phyloP scores from a whole-genome alignment of 2,797 vertebrate species.

The Xenopus petersii region DNA sequence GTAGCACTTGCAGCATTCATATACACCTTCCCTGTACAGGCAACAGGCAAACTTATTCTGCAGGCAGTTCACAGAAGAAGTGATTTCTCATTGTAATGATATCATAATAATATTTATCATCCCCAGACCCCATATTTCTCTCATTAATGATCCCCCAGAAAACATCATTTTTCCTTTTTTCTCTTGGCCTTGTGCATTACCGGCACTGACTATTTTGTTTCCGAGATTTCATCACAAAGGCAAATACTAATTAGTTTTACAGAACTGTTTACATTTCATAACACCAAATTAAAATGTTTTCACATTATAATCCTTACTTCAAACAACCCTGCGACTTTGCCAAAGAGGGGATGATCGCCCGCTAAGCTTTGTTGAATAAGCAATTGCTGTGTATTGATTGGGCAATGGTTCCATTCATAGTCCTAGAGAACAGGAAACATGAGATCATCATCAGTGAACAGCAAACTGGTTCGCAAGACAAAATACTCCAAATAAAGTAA shows the following conservation, averaged over 20 bases:
- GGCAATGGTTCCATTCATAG: conserved; percentile 24
- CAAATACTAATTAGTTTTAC: conserved; percentile 21
- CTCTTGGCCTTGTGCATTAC: neutral
- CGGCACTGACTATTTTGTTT: conserved; percentile 14
- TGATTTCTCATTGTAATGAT: too few relatives aligned
- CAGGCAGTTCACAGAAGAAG: too few relatives aligned
- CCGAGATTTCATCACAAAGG: conserved; percentile 16
- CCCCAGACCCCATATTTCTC: too few relatives aligned
- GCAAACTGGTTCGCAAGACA: too few relatives aligned
- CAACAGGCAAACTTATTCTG: too few relatives aligned
- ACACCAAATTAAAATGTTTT: conserved; percentile 17
- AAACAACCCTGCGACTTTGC: too few relatives aligned
- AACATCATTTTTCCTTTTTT: neutral
- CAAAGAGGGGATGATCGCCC: conserved; percentile 1
- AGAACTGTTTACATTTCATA: conserved; percentile 19
- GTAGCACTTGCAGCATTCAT: too few relatives aligned
- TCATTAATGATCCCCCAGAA: neutral
- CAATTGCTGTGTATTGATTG: conserved; percentile 21
- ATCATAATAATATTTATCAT: too few relatives aligned
- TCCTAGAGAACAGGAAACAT: conserved; percentile 15
- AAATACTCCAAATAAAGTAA: too few relatives aligned
- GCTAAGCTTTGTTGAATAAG: conserved; percentile 23
- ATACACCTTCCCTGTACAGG: too few relatives aligned
- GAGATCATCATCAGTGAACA: neutral
- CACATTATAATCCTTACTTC: too few relatives aligned